These are phyloP conservation scores for Sebastes taczanowskii DNA, from an alignment of 2,797 vertebrate genomes.

Conservation along the genomic window DNA sequence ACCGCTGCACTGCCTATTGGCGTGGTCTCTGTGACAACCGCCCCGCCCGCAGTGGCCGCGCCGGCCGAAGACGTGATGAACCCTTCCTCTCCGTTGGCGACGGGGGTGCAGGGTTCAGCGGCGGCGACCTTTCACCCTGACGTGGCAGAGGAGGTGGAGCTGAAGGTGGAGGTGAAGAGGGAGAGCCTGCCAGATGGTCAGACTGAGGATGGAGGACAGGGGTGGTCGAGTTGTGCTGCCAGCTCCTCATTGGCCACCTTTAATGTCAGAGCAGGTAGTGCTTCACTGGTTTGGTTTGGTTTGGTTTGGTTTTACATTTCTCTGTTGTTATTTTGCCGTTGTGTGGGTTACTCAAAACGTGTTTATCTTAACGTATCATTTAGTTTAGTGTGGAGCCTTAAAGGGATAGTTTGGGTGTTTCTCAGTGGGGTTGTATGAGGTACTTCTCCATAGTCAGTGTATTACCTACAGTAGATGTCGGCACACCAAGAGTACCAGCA, in stretches of 20 bases:
- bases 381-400: not conserved
- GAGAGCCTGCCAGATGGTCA: slow-evolving; percentile 65
- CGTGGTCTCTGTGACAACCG: slow-evolving; percentile 77
- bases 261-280: slow-evolving; percentile 40
- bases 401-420: not conserved
- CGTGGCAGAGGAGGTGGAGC: slow-evolving; percentile 29
- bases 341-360: not conserved
- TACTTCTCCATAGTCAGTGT: not conserved
- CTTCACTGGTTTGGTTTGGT: not conserved
- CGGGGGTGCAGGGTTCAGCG: slow-evolving; percentile 47
- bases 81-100: slow-evolving; percentile 66
- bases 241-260: slow-evolving; percentile 7
- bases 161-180: slow-evolving; percentile 70
- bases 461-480: not conserved
- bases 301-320: not conserved
- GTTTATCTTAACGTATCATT: not conserved
- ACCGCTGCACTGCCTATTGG: slow-evolving; percentile 76
- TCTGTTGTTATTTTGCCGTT: not conserved
- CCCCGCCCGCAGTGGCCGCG: slow-evolving; percentile 72
- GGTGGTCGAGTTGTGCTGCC: slow-evolving; percentile 4
- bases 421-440: not conserved
- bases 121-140: slow-evolving; percentile 16
- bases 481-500: not conserved
- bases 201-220: slow-evolving; percentile 51
- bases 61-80: slow-evolving; percentile 78